Base-by-base conservation (phyloP, 1,140 invertebrate genomes). In the Lepidostoma basale region DNA sequence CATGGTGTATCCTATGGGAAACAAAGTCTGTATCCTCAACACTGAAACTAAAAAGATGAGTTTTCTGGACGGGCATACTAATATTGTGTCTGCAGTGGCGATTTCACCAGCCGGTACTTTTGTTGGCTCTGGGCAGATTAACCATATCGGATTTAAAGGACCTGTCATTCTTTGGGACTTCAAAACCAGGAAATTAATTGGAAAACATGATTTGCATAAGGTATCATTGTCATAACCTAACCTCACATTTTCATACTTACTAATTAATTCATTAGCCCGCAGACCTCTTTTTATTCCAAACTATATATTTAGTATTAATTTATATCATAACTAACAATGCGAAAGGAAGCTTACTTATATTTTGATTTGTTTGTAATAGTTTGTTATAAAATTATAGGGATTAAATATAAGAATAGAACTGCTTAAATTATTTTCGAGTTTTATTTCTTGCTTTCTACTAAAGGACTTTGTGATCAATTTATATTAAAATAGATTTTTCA, bases 131-230 rank as follows among this genome's bases (percentile, higher is more conserved):
- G 95, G 95, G 0, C 93, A 96, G 79, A 87, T 92, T 9, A 97
- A 92, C 75, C 89, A 95, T 74, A 92, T 94, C 77, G 95, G 94
- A 4, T 96, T 96, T 76, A 94, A 93, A 85, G 91, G 94, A 3
- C 85, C 85, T 67, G 89, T 94, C 0, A 94, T 95, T 71, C 77
- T 98, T 14, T 98, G 95, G 94, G 88, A 95, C 76, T 96, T 90
- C 75, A 83, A 88, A 5, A 84, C 82, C 39, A 86, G 84, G 66
- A 81, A 78, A 28, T 77, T 88, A 44, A 77, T 90, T 40, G 83
- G 85, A 0, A 87, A 85, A 56, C 88, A 96, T 77, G 89, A 91
- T 77, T 81, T 94, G 9, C 95, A 98, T 77, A 95, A 94, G 84
- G 89, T 89, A 16, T 49, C 9, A n/a, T n/a, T n/a, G n/a, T n/a